phyloP scores from a whole-genome alignment of 1,140 invertebrate species.

The Hycleus cichorii region DNA sequence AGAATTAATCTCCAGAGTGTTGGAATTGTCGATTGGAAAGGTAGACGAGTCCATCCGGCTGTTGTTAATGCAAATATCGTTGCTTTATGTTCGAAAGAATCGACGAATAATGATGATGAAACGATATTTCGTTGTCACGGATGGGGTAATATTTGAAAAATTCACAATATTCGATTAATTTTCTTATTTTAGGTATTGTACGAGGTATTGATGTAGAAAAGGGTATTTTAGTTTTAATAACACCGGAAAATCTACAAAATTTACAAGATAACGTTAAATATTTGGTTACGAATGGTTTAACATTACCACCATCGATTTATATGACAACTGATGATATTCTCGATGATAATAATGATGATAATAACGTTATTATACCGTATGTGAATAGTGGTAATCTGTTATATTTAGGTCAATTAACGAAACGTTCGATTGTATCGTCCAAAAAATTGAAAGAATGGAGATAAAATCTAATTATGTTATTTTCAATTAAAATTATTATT shows the following conservation, averaged over 20 bases:
- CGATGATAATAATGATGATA: slow-evolving; percentile 14
- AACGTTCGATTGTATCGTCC: slow-evolving; percentile 26
- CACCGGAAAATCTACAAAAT: slow-evolving; percentile 22
- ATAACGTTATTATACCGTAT: slow-evolving; percentile 29
- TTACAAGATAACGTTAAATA: slow-evolving; percentile 27
- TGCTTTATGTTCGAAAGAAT: slow-evolving; percentile 25
- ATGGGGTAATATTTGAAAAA: slow-evolving; percentile 24
- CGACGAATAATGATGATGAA: background rate
- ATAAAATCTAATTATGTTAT: no score
- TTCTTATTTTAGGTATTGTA: slow-evolving; percentile 31
- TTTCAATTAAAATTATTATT: no score
- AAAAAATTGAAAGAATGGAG: background rate
- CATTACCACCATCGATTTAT: slow-evolving; percentile 33
- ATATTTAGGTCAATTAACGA: slow-evolving; percentile 29
- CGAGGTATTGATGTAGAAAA: slow-evolving; percentile 28
- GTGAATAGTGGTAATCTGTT: slow-evolving; percentile 24
- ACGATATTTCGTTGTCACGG: slow-evolving; percentile 24
- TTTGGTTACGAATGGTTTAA: slow-evolving; percentile 29
- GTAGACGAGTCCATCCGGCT: slow-evolving; percentile 17
- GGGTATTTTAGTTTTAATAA: slow-evolving; percentile 29
- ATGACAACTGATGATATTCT: slow-evolving; percentile 25
- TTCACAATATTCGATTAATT: background rate
- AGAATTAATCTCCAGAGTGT: slow-evolving; percentile 29
- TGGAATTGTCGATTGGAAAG: slow-evolving; percentile 23
- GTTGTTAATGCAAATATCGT: slow-evolving; percentile 36